Evolutionary conservation across 2,113 vertebrate genomes (phyloP).

Genomic region (Gasterosteus aculeatus): DNA sequence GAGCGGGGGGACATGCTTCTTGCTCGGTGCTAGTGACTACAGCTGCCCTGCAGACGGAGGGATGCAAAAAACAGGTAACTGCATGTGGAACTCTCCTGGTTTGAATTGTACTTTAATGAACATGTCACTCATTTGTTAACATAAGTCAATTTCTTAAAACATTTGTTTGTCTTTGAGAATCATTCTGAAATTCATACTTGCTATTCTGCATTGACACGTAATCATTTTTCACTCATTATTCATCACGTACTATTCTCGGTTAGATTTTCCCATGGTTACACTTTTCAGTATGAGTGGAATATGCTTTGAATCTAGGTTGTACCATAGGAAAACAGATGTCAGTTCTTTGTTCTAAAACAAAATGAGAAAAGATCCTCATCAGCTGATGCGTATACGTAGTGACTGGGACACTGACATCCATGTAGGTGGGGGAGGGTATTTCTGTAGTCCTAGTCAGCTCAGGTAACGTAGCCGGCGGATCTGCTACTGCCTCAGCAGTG

Average conservation of each 20-base stretch:
- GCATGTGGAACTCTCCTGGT: neutral
- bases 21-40: constrained; percentile 95
- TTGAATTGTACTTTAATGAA: neutral
- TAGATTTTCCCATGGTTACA: neutral
- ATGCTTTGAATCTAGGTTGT: neutral
- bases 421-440: constrained; percentile 48
- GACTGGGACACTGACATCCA: constrained; percentile 55
- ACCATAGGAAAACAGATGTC: neutral
- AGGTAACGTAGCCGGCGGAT: constrained; percentile 56
- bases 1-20: constrained; percentile 92
- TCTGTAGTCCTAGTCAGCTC: constrained; percentile 57
- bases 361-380: constrained; percentile 38
- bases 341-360: neutral
- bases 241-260: constrained; percentile 1
- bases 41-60: constrained; percentile 91
- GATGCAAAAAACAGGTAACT: constrained; percentile 87
- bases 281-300: neutral
- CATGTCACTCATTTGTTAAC: neutral
- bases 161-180: constrained; percentile 8
- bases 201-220: constrained; percentile 14
- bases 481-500: constrained; percentile 18
- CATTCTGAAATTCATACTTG: constrained; percentile 25
- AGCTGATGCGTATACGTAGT: constrained; percentile 55
- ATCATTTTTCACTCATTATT: constrained; percentile 15
- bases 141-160: neutral